Percentiles rank a stretch among this genome's conserved stretches.
phyloP scores from a whole-genome alignment of 2,113 vertebrate species.

The Myodes glareolus region DNA sequence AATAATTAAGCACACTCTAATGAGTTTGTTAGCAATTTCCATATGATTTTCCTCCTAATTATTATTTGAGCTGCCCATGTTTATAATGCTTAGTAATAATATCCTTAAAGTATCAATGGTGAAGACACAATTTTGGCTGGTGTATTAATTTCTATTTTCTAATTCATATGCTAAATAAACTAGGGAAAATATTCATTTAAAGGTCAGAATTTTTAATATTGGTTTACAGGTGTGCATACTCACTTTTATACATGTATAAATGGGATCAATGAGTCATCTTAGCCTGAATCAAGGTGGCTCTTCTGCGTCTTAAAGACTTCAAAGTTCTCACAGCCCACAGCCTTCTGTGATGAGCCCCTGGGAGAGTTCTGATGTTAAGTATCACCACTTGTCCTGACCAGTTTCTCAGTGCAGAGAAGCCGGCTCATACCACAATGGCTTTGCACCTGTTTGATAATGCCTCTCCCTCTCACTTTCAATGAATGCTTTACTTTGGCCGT shows the following conservation, averaged over 20 bases:
- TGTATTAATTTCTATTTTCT: slow-evolving; percentile 68
- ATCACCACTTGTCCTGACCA: neutral
- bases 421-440: neutral
- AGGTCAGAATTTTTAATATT: slow-evolving; percentile 38
- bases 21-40: slow-evolving; percentile 79
- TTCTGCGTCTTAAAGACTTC: neutral
- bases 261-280: neutral
- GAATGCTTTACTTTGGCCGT: neutral
- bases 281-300: neutral
- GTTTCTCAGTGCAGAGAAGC: neutral
- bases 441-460: neutral
- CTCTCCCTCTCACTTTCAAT: neutral
- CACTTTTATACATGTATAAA: neutral
- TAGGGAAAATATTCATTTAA: slow-evolving; percentile 38
- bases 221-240: neutral
- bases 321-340: neutral
- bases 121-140: slow-evolving; percentile 68
- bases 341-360: neutral
- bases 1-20: slow-evolving; percentile 77
- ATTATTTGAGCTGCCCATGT: slow-evolving; percentile 80
- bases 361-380: neutral
- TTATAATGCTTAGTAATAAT: slow-evolving; percentile 76
- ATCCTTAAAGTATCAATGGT: slow-evolving; percentile 77
- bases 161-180: slow-evolving; percentile 61
- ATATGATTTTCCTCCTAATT: slow-evolving; percentile 79